Percentiles rank a stretch among this genome's conserved stretches.
Evolutionary conservation across 2,888 invertebrate genomes (phyloP).

Genomic region (Chrysodeixis includens): DNA sequence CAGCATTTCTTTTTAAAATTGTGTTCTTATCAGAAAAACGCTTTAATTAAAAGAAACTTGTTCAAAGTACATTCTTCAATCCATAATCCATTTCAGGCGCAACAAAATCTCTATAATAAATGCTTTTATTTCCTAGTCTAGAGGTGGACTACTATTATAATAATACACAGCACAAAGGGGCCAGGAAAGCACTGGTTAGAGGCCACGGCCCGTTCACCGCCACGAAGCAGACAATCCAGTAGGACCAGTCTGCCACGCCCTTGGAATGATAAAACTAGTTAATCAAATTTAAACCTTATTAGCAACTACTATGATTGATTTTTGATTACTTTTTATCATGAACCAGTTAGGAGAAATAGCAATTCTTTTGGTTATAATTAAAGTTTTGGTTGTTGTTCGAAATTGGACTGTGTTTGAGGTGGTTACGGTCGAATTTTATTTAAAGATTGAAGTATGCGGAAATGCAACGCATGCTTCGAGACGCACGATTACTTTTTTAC

Average conservation of each 20-base stretch:
- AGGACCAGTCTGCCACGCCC: constrained; percentile 46
- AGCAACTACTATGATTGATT: constrained; percentile 1
- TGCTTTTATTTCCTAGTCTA: constrained; percentile 50
- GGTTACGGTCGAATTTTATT: background rate
- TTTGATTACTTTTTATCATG: background rate
- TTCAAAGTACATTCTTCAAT: background rate
- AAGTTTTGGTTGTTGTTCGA: background rate
- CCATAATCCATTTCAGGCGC: constrained; percentile 14
- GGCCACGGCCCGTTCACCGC: constrained; percentile 73
- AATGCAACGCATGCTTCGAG: constrained; percentile 31
- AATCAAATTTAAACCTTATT: constrained; percentile 12
- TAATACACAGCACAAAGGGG: constrained; percentile 67
- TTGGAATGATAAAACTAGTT: constrained; percentile 28
- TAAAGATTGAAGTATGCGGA: constrained; percentile 45
- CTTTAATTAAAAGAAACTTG: too few relatives aligned
- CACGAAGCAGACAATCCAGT: constrained; percentile 34
- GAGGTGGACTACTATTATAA: constrained; percentile 66
- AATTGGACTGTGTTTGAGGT: constrained; percentile 4
- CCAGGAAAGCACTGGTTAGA: constrained; percentile 78
- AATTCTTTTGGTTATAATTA: background rate
- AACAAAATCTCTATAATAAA: constrained; percentile 25
- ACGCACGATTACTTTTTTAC: constrained; percentile 17
- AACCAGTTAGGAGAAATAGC: constrained; percentile 8
- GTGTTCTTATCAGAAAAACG: too few relatives aligned
- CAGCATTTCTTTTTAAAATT: too few relatives aligned